Evolutionary conservation across 1,140 invertebrate genomes (phyloP), one percentile per base, ranked within the genome.

Genomic region (Linepithema humile): DNA sequence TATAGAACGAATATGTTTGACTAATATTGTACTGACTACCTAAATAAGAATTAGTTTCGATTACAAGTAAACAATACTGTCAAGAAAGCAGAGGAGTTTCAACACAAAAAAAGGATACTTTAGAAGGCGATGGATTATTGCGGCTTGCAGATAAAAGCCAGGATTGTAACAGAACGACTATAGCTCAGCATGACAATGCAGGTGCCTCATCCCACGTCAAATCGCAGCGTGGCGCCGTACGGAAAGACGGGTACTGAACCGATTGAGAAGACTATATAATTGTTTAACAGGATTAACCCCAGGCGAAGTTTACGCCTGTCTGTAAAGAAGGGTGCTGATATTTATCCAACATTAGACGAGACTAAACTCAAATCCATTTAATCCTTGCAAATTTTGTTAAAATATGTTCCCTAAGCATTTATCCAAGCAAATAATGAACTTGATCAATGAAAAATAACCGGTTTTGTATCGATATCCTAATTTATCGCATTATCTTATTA

Each of bases 161-260:
- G 65, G 74, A 78, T 85, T 85, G 73, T 84, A 85, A 80, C 83
- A 64, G 75, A 89, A 91, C 90, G 91, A 88, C 84, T 86, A 75
- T 83, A 90, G 88, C 90, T 92, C 89, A 91, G 92, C 91, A 94
- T 94, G 93, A 94, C 93, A 94, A 94, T 94, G 93, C 93, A 94
- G 93, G 93, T 94, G 93, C 92, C 92, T 93, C 91, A 93, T 94
- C 92, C 93, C 86, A 94, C 90, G 93, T 94, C 93, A 94, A 94
- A 94, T 93, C 93, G 89, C 93, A 94, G 93, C 93, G 89, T 94
- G 93, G 91, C 91, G 91, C 93, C 92, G 85, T 83, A 89, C 89
- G 87, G 57, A 82, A 73, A 87, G 89, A 91, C 89, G 85, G 80
- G 83, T 85, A 86, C 89, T 70, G 86, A 65, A 89, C 83, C 92